Percentiles rank a stretch among this genome's conserved stretches.
phyloP scores from a whole-genome alignment of 2,797 vertebrate species.

The Microctenopoma lineatum region DNA sequence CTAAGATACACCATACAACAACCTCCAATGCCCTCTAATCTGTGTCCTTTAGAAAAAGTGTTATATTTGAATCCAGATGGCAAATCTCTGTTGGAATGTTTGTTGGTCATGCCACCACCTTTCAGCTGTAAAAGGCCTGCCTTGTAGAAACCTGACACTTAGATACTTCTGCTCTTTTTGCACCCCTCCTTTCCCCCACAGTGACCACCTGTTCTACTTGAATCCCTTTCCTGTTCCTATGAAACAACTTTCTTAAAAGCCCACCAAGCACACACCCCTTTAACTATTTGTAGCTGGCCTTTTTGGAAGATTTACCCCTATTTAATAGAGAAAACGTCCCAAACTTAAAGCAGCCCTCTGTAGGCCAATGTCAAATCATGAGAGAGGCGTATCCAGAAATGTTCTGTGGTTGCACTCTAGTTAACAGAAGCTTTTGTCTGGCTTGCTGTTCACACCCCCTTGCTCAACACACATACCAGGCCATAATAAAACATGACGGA shows the following conservation, averaged over 20 bases:
- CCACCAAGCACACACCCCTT: constrained; percentile 33
- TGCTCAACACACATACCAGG: constrained; percentile 50
- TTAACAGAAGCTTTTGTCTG: constrained; percentile 55
- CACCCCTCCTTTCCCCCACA: constrained; percentile 30
- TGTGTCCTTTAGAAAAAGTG: constrained; percentile 33
- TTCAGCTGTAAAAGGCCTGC: constrained; percentile 66
- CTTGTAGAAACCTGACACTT: constrained; percentile 75
- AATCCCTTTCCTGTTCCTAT: constrained; percentile 51
- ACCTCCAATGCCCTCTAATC: constrained; percentile 17
- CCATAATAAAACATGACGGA: constrained; percentile 55
- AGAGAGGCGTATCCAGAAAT: constrained; percentile 43
- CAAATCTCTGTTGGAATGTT: constrained; percentile 65
- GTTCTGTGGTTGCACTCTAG: constrained; percentile 46
- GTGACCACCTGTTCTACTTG: constrained; percentile 71
- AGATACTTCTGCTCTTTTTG: constrained; percentile 53
- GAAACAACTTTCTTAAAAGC: constrained; percentile 56
- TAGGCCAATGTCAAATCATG: constrained; percentile 14
- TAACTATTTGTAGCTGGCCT: constrained; percentile 45
- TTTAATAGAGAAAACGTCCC: not conserved
- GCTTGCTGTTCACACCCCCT: constrained; percentile 29
- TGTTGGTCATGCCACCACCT: constrained; percentile 66
- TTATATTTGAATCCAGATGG: constrained; percentile 33
- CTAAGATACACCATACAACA: constrained; percentile 10
- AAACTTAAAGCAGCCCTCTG: constrained; percentile 16
- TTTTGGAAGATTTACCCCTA: constrained; percentile 27